Conservation (phyloP, 2,797 vertebrate genomes). For the Furcifer pardalis region DNA sequence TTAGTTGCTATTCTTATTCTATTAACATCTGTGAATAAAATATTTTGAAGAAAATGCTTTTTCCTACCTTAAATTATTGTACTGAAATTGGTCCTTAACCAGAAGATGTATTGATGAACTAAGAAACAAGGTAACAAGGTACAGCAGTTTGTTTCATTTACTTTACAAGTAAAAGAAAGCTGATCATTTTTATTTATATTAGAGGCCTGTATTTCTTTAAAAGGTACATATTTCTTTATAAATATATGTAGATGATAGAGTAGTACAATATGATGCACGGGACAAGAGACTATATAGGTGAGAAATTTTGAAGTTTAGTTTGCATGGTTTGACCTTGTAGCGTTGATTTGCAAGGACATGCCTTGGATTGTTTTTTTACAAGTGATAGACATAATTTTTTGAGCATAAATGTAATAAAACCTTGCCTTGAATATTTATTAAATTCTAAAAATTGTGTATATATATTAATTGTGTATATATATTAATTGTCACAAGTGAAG, state of each 20-base stretch:
- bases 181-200: background rate
- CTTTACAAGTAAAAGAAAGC: slow-evolving; percentile 5
- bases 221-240: background rate
- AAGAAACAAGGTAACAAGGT: background rate
- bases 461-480: background rate
- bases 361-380: slow-evolving; percentile 26
- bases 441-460: background rate
- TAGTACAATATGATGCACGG: background rate
- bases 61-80: background rate
- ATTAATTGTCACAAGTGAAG: background rate
- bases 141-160: slow-evolving; percentile 1
- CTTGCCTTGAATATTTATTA: slow-evolving; percentile 45
- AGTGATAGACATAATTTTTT: background rate
- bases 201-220: no score
- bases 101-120: slow-evolving; percentile 9
- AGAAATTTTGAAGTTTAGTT: slow-evolving; percentile 55
- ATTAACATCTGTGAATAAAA: slow-evolving; percentile 19
- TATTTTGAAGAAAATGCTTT: background rate
- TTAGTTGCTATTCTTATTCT: slow-evolving; percentile 2
- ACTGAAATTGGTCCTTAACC: slow-evolving; percentile 2
- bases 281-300: background rate
- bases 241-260: slow-evolving; percentile 8
- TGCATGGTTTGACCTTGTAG: slow-evolving; percentile 62
- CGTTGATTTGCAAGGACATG: slow-evolving; percentile 56
- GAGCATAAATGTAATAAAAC: background rate